These are phyloP conservation scores for Drosophila subobscura DNA, from an alignment of 1,140 invertebrate species.

Conservation along the genomic window DNA sequence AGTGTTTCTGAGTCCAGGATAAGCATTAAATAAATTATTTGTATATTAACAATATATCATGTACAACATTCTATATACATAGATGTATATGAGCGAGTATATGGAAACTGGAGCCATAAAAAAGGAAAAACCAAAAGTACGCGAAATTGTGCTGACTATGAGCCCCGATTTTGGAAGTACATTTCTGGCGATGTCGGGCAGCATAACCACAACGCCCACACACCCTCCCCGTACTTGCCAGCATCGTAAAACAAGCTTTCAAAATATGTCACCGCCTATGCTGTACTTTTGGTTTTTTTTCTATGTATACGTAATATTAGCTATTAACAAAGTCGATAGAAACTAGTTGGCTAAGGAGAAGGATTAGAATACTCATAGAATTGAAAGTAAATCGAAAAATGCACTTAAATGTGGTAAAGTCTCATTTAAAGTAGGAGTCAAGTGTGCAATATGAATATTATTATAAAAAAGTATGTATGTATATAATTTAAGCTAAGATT, in stretches of 20 bases:
- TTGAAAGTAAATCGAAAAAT: slow-evolving; percentile 12
- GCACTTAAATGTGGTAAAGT: slow-evolving; percentile 13
- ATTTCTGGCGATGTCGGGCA: slow-evolving; percentile 32
- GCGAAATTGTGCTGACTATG: slow-evolving; percentile 63
- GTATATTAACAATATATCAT: slow-evolving; percentile 8
- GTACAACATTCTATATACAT: slow-evolving; percentile 6
- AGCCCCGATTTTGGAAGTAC: slow-evolving; percentile 74
- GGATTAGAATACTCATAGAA: slow-evolving; percentile 55
- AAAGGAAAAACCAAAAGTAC: slow-evolving; percentile 56
- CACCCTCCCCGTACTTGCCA: not conserved
- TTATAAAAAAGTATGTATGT: not conserved
- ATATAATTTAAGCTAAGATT: slow-evolving; percentile 26
- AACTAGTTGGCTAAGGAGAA: not conserved
- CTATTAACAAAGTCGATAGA: not conserved
- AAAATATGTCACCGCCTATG: slow-evolving; percentile 64
- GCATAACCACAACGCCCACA: not conserved
- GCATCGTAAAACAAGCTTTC: slow-evolving; percentile 64
- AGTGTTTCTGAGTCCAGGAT: slow-evolving; percentile 47
- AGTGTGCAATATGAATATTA: slow-evolving; percentile 1
- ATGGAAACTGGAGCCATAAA: not conserved
- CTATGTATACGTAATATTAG: slow-evolving; percentile 68
- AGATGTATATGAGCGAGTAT: slow-evolving; percentile 1
- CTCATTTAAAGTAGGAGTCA: slow-evolving; percentile 11
- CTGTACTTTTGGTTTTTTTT: slow-evolving; percentile 70
- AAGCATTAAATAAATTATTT: slow-evolving; percentile 9